These are phyloP conservation scores for Lamprotornis superbus DNA, from an alignment of 2,113 vertebrate species.

Conservation along the genomic window DNA sequence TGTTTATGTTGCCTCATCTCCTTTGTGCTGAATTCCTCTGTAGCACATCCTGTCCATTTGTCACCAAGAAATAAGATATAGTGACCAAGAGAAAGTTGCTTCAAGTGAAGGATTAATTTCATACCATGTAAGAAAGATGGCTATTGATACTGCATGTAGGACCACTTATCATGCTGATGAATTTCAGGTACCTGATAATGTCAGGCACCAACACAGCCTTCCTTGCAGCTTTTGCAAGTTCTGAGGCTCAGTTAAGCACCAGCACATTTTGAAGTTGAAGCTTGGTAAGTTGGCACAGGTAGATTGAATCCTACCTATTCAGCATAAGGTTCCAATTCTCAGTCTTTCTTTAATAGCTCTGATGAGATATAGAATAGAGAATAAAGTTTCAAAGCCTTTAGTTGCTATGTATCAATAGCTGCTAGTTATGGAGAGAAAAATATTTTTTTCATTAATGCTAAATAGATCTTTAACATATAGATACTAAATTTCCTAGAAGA, in stretches of 20 bases:
- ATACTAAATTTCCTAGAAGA: not conserved
- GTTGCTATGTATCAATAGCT: not conserved
- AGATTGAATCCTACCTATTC: not conserved
- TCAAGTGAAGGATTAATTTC: slow-evolving; percentile 49
- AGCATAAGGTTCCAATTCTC: not conserved
- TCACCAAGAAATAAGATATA: slow-evolving; percentile 47
- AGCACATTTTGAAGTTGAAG: not conserved
- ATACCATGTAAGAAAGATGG: not conserved
- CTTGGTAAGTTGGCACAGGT: not conserved
- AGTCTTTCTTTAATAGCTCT: not conserved
- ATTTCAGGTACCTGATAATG: not conserved
- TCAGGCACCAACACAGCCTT: not conserved
- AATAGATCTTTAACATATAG: not conserved
- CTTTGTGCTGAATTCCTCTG: not conserved
- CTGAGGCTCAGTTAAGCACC: not conserved
- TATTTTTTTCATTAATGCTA: not conserved
- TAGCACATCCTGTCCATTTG: not conserved
- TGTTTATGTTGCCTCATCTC: not conserved
- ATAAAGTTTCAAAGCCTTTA: not conserved
- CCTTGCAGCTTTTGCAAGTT: not conserved
- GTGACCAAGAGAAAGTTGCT: slow-evolving; percentile 15
- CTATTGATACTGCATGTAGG: not conserved
- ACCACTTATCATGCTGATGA: slow-evolving; percentile 52
- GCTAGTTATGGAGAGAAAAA: not conserved
- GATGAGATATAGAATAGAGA: not conserved